Base-by-base conservation (phyloP, 1,140 invertebrate genomes). In the Parapsyche elsis region DNA sequence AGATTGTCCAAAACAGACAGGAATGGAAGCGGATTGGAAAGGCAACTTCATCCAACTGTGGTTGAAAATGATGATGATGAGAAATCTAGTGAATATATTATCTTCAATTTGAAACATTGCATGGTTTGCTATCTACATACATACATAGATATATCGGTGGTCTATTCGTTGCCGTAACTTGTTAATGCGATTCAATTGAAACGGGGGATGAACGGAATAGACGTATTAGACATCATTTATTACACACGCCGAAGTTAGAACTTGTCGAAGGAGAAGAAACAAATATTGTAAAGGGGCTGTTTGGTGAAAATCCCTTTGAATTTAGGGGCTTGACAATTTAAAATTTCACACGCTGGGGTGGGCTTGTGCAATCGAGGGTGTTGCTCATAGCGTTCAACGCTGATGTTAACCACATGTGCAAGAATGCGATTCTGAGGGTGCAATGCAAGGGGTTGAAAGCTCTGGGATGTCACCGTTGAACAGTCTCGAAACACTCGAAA, bases 401-500 rank as follows among this genome's bases (percentile, higher is more conserved):
- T 12, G 49, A 71, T 71, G 70, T 26, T 44, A 44, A 71, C 70
- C 70, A 71, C 19, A 45, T 71, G 70, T 44, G 24, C 19, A 12
- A 16, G 26, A 71, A 71, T 71, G 26, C 70, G 30, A 44, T 38
- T 71, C 30, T 19, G 70, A 19, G 61, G 61, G 9, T 67, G 49
- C 16, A 53, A 5, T 12, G 30, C 30, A 38, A 38, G 30, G 30
- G 30, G 30, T 38, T 38, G 30, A 38, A 38, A 38, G 7, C 30
- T 7, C 7, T 7, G 7, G 2, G 2, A 38, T 38, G 30, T 38
- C 30, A 38, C 30, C 7, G 30, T 38, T 7, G 30, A 38, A 38
- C 1, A 1, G 30, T 38, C 7, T 38, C 30, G 30, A 38, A 38
- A 38, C 30, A 53, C 49, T 53, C 12, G 49, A 53, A 53, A 53